These are phyloP conservation scores for Epinephelus lanceolatus DNA, from an alignment of 2,113 vertebrate genomes.

Conservation along the genomic window DNA sequence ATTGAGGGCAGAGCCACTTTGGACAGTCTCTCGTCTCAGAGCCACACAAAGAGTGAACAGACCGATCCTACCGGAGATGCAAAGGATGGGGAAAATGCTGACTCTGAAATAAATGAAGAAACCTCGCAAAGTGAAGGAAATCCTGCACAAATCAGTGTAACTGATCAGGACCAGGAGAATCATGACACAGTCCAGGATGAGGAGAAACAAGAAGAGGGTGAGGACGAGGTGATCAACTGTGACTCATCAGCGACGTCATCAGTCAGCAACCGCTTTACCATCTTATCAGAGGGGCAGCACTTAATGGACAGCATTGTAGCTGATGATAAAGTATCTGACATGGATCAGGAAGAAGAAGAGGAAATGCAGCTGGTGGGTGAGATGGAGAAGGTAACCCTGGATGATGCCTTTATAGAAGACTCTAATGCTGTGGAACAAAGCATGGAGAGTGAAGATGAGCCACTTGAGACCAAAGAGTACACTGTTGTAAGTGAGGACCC, in stretches of 20 bases:
- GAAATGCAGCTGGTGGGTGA: conserved; percentile 72
- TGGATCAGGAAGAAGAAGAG: conserved; percentile 45
- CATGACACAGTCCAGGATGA: not conserved
- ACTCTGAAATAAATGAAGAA: conserved; percentile 30
- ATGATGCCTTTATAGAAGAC: conserved; percentile 73
- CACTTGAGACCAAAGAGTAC: conserved; percentile 74
- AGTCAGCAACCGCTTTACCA: conserved; percentile 65
- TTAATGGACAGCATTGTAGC: conserved; percentile 46
- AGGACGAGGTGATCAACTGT: conserved; percentile 43
- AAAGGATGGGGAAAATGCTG: conserved; percentile 15
- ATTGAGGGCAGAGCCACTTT: conserved; percentile 84
- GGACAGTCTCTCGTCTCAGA: conserved; percentile 53
- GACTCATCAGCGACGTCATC: conserved; percentile 38
- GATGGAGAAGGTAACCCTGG: conserved; percentile 85
- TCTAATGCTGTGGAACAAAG: conserved; percentile 68
- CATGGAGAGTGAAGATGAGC: conserved; percentile 65
- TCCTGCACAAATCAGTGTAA: not conserved
- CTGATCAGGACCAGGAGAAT: conserved; percentile 38
- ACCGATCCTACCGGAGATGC: not conserved
- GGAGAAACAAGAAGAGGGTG: conserved; percentile 53
- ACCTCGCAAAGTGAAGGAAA: conserved; percentile 12
- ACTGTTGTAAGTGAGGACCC: conserved; percentile 88
- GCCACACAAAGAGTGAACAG: conserved; percentile 10
- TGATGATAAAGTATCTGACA: conserved; percentile 33
- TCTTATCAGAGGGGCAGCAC: conserved; percentile 65